Conservation (phyloP, 64 coral and sea anemone genomes). For the Actinia equina region DNA sequence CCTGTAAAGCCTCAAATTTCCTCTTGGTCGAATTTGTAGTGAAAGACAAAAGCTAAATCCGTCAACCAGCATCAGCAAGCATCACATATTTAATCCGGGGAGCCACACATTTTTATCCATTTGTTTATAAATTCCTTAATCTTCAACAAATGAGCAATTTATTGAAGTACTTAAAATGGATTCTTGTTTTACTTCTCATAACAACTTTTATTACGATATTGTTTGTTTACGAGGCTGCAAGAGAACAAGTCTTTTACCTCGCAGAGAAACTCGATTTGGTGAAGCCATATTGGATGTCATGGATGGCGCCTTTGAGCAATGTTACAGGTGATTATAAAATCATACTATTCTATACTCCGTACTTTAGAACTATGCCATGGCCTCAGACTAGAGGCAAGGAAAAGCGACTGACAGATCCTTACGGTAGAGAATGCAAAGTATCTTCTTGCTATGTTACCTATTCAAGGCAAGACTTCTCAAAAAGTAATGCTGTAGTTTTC, state of each 20-base stretch:
- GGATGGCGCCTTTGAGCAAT: not conserved
- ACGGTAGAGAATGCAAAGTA: not conserved
- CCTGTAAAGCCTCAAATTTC: too few species aligned
- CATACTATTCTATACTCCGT: slow-evolving; percentile 40
- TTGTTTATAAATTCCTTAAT: too few species aligned
- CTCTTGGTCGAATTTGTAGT: too few species aligned
- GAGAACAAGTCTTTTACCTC: not conserved
- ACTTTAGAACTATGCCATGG: slow-evolving; percentile 34
- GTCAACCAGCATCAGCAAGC: too few species aligned
- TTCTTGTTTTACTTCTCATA: too few species aligned
- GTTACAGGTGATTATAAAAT: not conserved
- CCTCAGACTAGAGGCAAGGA: not conserved
- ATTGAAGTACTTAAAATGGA: not conserved
- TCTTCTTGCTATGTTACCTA: slow-evolving; percentile 3
- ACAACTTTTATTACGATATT: too few species aligned
- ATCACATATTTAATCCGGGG: too few species aligned
- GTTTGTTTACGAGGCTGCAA: not conserved
- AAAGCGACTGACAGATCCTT: not conserved
- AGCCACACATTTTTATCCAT: too few species aligned
- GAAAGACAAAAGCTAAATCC: too few species aligned
- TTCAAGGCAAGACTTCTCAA: slow-evolving; percentile 10
- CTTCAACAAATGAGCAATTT: not conserved
- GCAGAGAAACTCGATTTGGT: not conserved
- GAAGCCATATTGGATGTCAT: not conserved
- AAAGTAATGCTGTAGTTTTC: slow-evolving; percentile 44